Conservation (phyloP, 1,140 invertebrate species). For the Microvelia longipes region DNA sequence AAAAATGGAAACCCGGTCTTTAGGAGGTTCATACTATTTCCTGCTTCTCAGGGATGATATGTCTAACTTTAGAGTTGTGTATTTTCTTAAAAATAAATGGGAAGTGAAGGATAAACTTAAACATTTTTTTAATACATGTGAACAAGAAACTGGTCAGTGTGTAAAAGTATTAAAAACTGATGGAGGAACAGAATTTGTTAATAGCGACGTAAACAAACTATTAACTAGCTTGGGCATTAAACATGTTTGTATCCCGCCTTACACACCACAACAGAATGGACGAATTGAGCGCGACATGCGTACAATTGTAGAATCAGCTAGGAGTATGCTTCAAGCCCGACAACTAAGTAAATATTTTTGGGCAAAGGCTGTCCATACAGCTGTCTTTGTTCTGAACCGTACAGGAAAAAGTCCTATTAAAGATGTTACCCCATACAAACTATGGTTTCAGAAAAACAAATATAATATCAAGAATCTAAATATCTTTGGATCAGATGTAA, state of each 20-base stretch:
- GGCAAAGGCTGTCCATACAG: constrained; percentile 10
- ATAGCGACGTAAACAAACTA: too few relatives aligned
- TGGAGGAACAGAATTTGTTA: too few relatives aligned
- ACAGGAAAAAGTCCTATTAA: background rate
- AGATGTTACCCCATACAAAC: constrained; percentile 17
- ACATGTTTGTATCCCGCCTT: background rate
- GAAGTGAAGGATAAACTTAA: too few relatives aligned
- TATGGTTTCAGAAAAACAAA: constrained; percentile 17
- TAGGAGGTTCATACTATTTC: too few relatives aligned
- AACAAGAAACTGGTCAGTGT: too few relatives aligned
- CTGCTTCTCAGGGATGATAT: too few relatives aligned
- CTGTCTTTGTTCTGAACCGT: background rate
- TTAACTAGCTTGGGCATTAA: too few relatives aligned
- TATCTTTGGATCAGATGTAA: constrained; percentile 25
- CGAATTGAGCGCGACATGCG: background rate
- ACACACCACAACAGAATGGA: background rate
- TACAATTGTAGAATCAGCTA: background rate
- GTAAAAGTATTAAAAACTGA: too few relatives aligned
- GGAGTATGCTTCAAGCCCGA: background rate
- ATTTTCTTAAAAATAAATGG: too few relatives aligned
- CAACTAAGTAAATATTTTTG: background rate
- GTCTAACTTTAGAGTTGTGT: too few relatives aligned
- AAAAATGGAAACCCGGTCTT: too few relatives aligned
- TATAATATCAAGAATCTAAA: constrained; percentile 18
- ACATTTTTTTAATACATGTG: too few relatives aligned